phyloP scores from a whole-genome alignment of 2,797 vertebrate species.

The Chaunax sp. region DNA sequence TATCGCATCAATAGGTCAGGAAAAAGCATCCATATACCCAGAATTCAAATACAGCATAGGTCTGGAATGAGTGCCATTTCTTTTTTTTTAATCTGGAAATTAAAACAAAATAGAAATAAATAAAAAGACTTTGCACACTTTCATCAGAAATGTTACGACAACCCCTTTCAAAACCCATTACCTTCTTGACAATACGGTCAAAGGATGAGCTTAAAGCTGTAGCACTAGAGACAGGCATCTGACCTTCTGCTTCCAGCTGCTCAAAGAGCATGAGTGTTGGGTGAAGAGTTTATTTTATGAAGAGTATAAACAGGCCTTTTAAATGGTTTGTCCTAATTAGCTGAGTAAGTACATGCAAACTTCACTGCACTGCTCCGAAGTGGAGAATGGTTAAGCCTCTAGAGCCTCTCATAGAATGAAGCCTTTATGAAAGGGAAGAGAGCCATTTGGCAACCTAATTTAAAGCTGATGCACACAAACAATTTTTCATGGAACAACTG shows the following conservation, averaged over 20 bases:
- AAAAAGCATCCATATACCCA: too few species aligned
- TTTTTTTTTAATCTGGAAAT: too few species aligned
- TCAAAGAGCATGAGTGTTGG: constrained; percentile 11
- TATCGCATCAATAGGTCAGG: too few species aligned
- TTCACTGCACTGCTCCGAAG: not conserved
- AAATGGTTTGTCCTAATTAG: constrained; percentile 36
- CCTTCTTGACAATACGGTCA: constrained; percentile 47
- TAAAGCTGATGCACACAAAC: constrained; percentile 5
- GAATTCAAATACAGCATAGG: not conserved
- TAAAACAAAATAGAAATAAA: too few species aligned
- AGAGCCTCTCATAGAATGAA: constrained; percentile 17
- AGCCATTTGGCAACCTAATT: constrained; percentile 27
- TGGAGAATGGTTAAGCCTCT: constrained; percentile 6
- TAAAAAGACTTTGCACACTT: too few species aligned
- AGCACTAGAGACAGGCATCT: constrained; percentile 34
- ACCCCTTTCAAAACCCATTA: not conserved
- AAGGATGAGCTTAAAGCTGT: constrained; percentile 33
- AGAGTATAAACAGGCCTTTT: constrained; percentile 23
- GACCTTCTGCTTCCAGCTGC: constrained; percentile 36
- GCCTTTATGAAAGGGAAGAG: constrained; percentile 17
- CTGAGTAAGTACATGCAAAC: constrained; percentile 25
- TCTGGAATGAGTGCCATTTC: not conserved
- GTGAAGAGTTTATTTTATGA: not conserved
- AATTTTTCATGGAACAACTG: not conserved
- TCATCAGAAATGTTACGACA: too few species aligned